A percentile compares a stretch with the other conserved stretches of the same genome.
Evolutionary conservation across 1,140 invertebrate species (phyloP).

Genomic region (Laupala kohalensis): DNA sequence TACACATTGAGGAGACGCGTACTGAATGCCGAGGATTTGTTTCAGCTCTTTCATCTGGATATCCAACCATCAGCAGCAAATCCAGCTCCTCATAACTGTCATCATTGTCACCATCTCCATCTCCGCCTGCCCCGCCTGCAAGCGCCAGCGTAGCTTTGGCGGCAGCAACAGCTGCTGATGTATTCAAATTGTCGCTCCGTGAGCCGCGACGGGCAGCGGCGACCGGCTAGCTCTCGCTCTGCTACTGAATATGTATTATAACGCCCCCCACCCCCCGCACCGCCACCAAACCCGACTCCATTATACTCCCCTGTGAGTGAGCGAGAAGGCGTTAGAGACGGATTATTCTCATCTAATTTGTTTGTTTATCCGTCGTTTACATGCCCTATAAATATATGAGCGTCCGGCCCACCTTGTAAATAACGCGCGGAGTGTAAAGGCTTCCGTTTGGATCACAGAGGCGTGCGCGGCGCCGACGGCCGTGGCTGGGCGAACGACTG

Average conservation of each 20-base stretch:
- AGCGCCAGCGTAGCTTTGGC: too few relatives aligned
- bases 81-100: too few relatives aligned
- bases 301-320: not conserved
- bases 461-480: too few relatives aligned
- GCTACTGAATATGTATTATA: not conserved
- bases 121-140: too few relatives aligned
- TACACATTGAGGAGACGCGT: too few relatives aligned
- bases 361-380: not conserved
- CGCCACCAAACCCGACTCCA: not conserved
- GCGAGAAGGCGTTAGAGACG: too few relatives aligned
- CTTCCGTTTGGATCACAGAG: not conserved
- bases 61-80: too few relatives aligned
- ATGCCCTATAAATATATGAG: not conserved
- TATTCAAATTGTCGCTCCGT: not conserved
- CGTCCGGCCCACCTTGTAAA: not conserved
- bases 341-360: not conserved
- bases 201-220: too few relatives aligned
- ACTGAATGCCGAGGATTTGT: too few relatives aligned
- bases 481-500: too few relatives aligned
- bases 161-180: not conserved
- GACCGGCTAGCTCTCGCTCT: not conserved
- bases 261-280: not conserved
- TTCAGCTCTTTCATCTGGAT: too few relatives aligned
- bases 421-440: not conserved
- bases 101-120: too few relatives aligned